Base-by-base conservation (phyloP, 2,888 invertebrate genomes). In the Ashinkailepas kermadecensis region DNA sequence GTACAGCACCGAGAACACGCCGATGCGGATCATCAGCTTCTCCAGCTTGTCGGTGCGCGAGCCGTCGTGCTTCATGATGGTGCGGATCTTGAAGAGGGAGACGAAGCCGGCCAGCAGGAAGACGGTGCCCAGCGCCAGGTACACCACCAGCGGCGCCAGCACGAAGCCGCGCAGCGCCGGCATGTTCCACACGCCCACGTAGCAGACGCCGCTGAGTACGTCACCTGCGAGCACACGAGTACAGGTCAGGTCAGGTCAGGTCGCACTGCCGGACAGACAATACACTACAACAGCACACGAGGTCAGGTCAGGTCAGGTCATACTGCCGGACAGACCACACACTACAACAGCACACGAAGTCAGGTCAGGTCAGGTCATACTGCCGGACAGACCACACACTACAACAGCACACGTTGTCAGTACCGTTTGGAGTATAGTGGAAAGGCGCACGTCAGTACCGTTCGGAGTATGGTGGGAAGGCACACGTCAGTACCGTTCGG, bases 21-120 rank as follows among this genome's bases (percentile, higher is more conserved):
- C 97, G 87, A 97, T 97, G 83, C 97, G 91, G 86, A 96, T 96
- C 96, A 97, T 97, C 83, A 97, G 90, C 88, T 96, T 96, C 88
- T 97, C 97, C 82, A 97, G 89, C 87, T 94, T 96, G 89, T 96
- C 95, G 4, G 95, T 94, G 87, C 95, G 95, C 81, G 92, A 92
- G 82, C 93, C 92, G 83, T 93, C 93, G 81, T 94, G 93, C 88
- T 95, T 95, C 87, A 96, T 95, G 83, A 95, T 95, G 83, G 94
- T 94, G 8, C 97, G 91, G 85, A 97, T 97, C 83, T 96, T 91
- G 90, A 96, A 95, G 81, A 97, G 91, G 56, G 96, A 95, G 81
- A 96, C 94, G 89, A 97, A 96, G 21, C 97, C 97, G 83, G 95
- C 94, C 85, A 95, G 90, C 21, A 97, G 90, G 88, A 97, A 97